Evolutionary conservation across 1,140 invertebrate species (phyloP).

Genomic region (Pachyrhynchus sulphureomaculatus): DNA sequence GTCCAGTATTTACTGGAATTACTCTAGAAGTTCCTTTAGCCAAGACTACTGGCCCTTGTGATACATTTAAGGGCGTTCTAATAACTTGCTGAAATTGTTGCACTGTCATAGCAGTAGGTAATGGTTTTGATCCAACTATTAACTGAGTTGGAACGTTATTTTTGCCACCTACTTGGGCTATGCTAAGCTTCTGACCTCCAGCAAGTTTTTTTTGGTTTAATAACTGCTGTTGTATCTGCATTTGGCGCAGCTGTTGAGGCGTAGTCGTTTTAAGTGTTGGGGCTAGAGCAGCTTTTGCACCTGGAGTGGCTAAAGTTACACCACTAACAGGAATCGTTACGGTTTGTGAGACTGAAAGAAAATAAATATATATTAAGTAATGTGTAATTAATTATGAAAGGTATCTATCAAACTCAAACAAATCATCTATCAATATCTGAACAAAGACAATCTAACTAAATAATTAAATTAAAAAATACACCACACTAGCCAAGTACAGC

Average conservation of each 20-base stretch:
- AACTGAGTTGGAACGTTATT: slow-evolving; percentile 61
- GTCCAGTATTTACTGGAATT: slow-evolving; percentile 48
- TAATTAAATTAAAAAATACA: no score
- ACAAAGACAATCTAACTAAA: no score
- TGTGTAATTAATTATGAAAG: no score
- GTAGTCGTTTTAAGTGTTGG: slow-evolving; percentile 58
- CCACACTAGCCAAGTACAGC: no score
- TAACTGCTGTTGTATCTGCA: slow-evolving; percentile 69
- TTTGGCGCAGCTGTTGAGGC: slow-evolving; percentile 66
- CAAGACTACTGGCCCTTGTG: slow-evolving; percentile 46
- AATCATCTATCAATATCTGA: no score
- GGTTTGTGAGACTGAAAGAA: slow-evolving; percentile 48
- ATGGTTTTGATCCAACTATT: slow-evolving; percentile 64
- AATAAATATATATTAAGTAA: neutral
- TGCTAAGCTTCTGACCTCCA: slow-evolving; percentile 44
- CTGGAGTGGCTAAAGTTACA: slow-evolving; percentile 52
- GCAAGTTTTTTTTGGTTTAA: slow-evolving; percentile 59
- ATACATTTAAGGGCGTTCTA: slow-evolving; percentile 58
- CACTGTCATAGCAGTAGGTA: slow-evolving; percentile 67
- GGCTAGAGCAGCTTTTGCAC: slow-evolving; percentile 49
- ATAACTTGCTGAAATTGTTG: slow-evolving; percentile 79
- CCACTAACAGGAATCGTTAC: slow-evolving; percentile 54
- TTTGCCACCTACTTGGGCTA: slow-evolving; percentile 48
- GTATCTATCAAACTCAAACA: no score
- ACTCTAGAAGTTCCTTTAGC: slow-evolving; percentile 46